These are phyloP conservation scores for Cranoglanis bouderius DNA, from an alignment of 2,113 vertebrate species.

Conservation along the genomic window DNA sequence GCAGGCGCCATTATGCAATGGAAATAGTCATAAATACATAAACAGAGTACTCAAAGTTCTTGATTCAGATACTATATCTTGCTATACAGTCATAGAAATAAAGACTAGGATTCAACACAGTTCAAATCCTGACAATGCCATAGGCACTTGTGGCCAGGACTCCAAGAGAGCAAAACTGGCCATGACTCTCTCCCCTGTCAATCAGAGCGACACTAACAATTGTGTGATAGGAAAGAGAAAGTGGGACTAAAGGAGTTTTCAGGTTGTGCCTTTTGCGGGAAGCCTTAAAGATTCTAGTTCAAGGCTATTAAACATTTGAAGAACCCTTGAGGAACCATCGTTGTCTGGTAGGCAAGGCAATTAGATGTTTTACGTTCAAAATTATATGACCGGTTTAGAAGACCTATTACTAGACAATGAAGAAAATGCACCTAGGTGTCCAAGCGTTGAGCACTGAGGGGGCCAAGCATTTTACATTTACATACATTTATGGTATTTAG, in stretches of 20 bases:
- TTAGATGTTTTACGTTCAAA: neutral
- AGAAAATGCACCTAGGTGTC: neutral
- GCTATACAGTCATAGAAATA: neutral
- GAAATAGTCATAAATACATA: neutral
- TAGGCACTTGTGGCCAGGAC: neutral
- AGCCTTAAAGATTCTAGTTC: neutral
- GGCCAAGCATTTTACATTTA: neutral
- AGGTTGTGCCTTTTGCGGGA: neutral
- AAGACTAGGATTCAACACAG: too few species aligned
- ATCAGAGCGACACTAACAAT: neutral
- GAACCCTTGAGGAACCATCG: neutral
- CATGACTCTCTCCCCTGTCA: neutral
- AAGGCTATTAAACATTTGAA: neutral
- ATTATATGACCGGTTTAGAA: neutral
- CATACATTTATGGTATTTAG: neutral
- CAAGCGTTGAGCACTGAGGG: neutral
- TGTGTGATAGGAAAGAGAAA: neutral
- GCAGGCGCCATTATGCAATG: neutral
- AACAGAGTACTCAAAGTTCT: neutral
- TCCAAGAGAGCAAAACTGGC: neutral
- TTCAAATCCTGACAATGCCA: neutral
- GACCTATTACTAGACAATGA: neutral
- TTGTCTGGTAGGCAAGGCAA: neutral
- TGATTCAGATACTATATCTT: neutral
- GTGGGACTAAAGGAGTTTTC: neutral